phyloP scores from a whole-genome alignment of 1,140 invertebrate species.

The Drosophila burlai region DNA sequence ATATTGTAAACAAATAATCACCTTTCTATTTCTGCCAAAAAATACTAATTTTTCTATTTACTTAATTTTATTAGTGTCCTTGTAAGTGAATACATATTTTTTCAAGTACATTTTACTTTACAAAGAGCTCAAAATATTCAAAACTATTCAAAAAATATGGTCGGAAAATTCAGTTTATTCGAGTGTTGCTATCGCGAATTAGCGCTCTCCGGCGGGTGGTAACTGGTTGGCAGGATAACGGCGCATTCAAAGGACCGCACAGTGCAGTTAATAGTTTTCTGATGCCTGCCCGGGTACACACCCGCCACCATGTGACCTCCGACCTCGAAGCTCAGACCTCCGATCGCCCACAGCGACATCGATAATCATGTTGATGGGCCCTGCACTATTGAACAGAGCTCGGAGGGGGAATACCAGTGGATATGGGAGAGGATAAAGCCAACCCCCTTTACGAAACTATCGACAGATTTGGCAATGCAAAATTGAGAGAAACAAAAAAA shows the following conservation, averaged over 20 bases:
- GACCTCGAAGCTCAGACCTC: slow-evolving; percentile 32
- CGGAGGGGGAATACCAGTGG: not conserved
- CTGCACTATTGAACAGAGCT: slow-evolving; percentile 36
- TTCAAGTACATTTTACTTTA: not conserved
- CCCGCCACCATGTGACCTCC: slow-evolving; percentile 28
- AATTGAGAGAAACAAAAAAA: slow-evolving; percentile 22
- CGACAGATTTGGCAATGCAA: slow-evolving; percentile 25
- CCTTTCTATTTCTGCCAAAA: too few species aligned
- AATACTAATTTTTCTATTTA: not conserved
- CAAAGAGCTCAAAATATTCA: slow-evolving; percentile 1
- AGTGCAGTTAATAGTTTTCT: slow-evolving; percentile 75
- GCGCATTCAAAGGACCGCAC: slow-evolving; percentile 41
- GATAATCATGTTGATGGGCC: slow-evolving; percentile 49
- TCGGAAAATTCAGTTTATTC: slow-evolving; percentile 3
- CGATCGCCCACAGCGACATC: slow-evolving; percentile 46
- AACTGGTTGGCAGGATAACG: slow-evolving; percentile 38
- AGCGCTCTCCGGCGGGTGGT: slow-evolving; percentile 35
- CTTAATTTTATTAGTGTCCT: not conserved
- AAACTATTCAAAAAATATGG: slow-evolving; percentile 2
- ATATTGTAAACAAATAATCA: too few species aligned
- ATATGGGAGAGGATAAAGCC: slow-evolving; percentile 1
- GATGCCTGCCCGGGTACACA: slow-evolving; percentile 35
- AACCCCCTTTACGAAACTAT: slow-evolving; percentile 12
- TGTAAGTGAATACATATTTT: not conserved
- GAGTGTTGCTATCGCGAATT: slow-evolving; percentile 34